Evolutionary conservation across 2,113 vertebrate species (phyloP).

Genomic region (human (Homo sapiens)): GRCh38 chr3:56012001-56012500

Average conservation of each 20-base stretch:
- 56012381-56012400: background rate
- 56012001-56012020: background rate
- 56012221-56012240: background rate
- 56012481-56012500: background rate
- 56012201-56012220: background rate
- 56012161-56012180: background rate
- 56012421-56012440: background rate
- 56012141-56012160: background rate
- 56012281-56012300: background rate
- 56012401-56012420: background rate
- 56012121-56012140: background rate
- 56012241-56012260: background rate
- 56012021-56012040: background rate
- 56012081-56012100: background rate
- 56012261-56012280: background rate
- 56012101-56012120: background rate
- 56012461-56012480: background rate
- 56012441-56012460: background rate
- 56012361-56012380: background rate
- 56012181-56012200: background rate
- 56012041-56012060: constrained; percentile 12
- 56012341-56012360: background rate
- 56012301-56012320: background rate
- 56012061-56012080: constrained; percentile 7
- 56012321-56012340: background rate